Conservation (phyloP, 2,113 vertebrate genomes). For the Xyliphius kryptos region DNA sequence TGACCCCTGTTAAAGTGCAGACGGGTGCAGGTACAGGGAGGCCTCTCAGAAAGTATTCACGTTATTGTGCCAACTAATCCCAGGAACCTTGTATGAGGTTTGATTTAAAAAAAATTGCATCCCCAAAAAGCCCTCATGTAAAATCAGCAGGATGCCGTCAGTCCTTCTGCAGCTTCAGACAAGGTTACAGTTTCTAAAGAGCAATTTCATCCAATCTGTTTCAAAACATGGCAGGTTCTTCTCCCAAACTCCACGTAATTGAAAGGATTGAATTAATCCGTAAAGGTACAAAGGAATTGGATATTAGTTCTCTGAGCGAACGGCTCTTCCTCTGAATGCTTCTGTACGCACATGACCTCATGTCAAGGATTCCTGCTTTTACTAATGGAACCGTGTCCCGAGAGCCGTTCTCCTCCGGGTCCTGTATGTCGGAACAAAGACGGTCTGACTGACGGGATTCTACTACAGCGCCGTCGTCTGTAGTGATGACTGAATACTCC, state of each 20-base stretch:
- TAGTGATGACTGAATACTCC: too few species aligned
- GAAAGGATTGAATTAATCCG: conserved; percentile 18
- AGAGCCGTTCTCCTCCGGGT: conserved; percentile 2
- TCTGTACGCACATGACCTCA: conserved; percentile 12
- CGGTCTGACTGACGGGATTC: too few species aligned
- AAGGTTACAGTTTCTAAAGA: neutral
- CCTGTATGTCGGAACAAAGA: conserved; percentile 1
- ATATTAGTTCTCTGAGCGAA: conserved; percentile 13
- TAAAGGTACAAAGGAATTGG: conserved; percentile 35
- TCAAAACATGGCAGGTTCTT: neutral
- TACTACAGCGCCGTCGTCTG: too few species aligned
- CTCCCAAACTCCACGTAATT: conserved; percentile 23
- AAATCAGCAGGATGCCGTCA: neutral
- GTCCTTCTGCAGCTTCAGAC: too few species aligned
- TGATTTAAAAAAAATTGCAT: neutral
- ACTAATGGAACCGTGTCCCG: conserved; percentile 6
- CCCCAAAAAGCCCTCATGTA: neutral
- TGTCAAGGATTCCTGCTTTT: conserved; percentile 30
- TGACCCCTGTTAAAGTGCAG: too few species aligned
- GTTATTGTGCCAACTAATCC: too few species aligned
- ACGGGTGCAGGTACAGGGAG: too few species aligned
- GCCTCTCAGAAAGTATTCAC: too few species aligned
- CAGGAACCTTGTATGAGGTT: too few species aligned
- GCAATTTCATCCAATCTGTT: neutral
- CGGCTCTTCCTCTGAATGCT: neutral